Evolutionary conservation across 1,140 invertebrate genomes (phyloP).

Genomic region (Hycleus phaleratus): DNA sequence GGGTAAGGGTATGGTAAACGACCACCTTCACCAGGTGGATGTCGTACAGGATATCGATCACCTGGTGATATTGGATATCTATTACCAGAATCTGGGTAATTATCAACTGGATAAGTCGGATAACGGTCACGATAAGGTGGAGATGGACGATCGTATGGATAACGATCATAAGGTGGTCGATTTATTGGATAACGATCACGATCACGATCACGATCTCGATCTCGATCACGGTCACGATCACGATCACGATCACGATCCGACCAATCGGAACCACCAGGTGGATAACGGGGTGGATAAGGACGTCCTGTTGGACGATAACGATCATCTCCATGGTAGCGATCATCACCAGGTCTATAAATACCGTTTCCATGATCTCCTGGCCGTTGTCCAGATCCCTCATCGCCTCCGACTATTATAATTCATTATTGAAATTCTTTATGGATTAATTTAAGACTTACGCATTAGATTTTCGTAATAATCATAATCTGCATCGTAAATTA

Average conservation of each 20-base stretch:
- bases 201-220: slow-evolving; percentile 26
- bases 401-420: slow-evolving; percentile 28
- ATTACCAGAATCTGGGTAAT: no score
- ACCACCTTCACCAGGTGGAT: slow-evolving; percentile 31
- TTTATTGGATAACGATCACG: slow-evolving; percentile 37
- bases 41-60: slow-evolving; percentile 26
- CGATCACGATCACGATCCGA: slow-evolving; percentile 30
- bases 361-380: slow-evolving; percentile 27
- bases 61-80: slow-evolving; percentile 2
- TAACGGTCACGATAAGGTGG: slow-evolving; percentile 30
- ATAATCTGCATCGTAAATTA: slow-evolving; percentile 83
- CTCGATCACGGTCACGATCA: slow-evolving; percentile 40
- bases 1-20: slow-evolving; percentile 32
- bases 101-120: slow-evolving; percentile 1
- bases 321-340: slow-evolving; percentile 30
- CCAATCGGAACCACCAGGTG: slow-evolving; percentile 15
- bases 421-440: background rate
- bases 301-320: slow-evolving; percentile 32
- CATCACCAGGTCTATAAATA: slow-evolving; percentile 22
- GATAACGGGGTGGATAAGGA: slow-evolving; percentile 18
- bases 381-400: slow-evolving; percentile 19
- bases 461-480: slow-evolving; percentile 88
- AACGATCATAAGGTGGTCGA: slow-evolving; percentile 37
- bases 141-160: slow-evolving; percentile 36
- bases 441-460: slow-evolving; percentile 56